A percentile compares a stretch with the other conserved stretches of the same genome.
These are phyloP conservation scores for Zingel zingel DNA, from an alignment of 2,113 vertebrate species.

Conservation along the genomic window DNA sequence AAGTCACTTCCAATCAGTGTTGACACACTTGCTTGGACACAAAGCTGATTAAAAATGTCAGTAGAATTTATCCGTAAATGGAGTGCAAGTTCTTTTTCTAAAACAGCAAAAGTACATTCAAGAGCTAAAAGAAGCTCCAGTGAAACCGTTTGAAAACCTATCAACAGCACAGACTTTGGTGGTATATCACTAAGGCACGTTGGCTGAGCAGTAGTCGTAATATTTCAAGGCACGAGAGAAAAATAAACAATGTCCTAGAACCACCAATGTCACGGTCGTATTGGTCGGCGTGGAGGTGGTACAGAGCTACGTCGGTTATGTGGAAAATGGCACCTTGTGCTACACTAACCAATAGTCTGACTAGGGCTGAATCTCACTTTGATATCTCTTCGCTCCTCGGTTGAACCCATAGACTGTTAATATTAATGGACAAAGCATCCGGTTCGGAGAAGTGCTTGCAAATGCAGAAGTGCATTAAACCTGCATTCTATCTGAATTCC, in stretches of 20 bases:
- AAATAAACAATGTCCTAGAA: not conserved
- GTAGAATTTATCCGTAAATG: not conserved
- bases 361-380: too few species aligned
- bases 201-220: conserved; percentile 5
- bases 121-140: not conserved
- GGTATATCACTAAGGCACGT: conserved; percentile 26
- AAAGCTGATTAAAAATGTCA: conserved; percentile 14
- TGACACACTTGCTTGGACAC: not conserved
- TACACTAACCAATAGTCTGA: too few species aligned
- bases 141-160: not conserved
- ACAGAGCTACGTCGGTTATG: too few species aligned
- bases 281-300: too few species aligned
- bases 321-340: too few species aligned
- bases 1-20: conserved; percentile 8
- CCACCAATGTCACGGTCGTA: not conserved
- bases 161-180: not conserved
- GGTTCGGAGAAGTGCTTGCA: too few species aligned
- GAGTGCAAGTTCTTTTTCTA: conserved; percentile 13
- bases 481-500: too few species aligned
- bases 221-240: conserved; percentile 42
- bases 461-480: too few species aligned
- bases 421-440: too few species aligned
- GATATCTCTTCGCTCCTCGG: too few species aligned
- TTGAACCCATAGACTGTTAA: too few species aligned
- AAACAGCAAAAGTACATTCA: conserved; percentile 21